These are phyloP conservation scores for Urocyon cinereoargenteus DNA, from an alignment of 2,797 vertebrate species.

Conservation along the genomic window DNA sequence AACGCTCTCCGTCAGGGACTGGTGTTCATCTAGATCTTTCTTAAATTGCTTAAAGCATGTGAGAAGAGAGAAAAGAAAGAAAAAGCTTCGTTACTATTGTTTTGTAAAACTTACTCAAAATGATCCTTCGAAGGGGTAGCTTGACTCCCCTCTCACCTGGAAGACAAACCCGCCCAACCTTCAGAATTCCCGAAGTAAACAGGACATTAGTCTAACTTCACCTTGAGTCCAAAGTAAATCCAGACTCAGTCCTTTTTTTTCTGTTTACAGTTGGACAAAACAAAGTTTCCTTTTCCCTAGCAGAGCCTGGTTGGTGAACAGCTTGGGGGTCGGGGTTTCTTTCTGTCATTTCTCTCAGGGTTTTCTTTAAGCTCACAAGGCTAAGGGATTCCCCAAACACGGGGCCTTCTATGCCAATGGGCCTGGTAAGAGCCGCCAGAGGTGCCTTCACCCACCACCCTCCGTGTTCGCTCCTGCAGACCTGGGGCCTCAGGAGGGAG, in stretches of 20 bases:
- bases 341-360: not conserved
- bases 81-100: slow-evolving; percentile 12
- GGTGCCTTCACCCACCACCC: no score
- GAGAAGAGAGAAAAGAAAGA: slow-evolving; percentile 2
- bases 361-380: not conserved
- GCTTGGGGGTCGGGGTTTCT: not conserved
- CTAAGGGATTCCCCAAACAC: not conserved
- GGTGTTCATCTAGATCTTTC: slow-evolving; percentile 91
- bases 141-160: not conserved
- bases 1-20: slow-evolving; percentile 90
- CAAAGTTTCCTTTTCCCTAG: not conserved
- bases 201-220: not conserved
- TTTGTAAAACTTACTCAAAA: slow-evolving; percentile 19
- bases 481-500: not conserved
- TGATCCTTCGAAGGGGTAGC: not conserved
- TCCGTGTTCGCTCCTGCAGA: not conserved
- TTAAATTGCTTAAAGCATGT: slow-evolving; percentile 91
- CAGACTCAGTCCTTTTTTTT: not conserved
- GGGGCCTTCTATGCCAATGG: not conserved
- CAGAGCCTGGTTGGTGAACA: not conserved
- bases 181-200: not conserved
- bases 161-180: not conserved
- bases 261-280: not conserved
- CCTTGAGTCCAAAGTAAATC: not conserved
- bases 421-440: not conserved